Evolutionary conservation across 2,888 invertebrate species (phyloP).

Genomic region (Pycnomerus fuliginosus): DNA sequence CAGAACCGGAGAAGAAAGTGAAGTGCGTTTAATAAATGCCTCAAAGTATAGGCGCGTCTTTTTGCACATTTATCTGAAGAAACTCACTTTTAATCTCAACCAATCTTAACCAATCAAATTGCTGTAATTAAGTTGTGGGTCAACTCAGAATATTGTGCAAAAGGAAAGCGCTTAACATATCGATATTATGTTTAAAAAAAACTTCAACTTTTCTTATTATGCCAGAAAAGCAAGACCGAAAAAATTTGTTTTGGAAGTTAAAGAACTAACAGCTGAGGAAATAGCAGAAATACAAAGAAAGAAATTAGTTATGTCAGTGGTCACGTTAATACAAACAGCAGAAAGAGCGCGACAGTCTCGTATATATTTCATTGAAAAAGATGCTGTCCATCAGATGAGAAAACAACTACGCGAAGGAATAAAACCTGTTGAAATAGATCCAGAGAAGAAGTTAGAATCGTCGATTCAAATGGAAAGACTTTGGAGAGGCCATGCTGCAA

Average conservation of each 20-base stretch:
- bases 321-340: constrained; percentile 52
- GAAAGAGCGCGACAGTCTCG: constrained; percentile 53
- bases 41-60: too few species aligned
- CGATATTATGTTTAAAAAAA: too few species aligned
- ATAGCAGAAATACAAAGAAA: constrained; percentile 32
- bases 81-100: too few species aligned
- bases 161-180: too few species aligned
- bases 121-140: too few species aligned
- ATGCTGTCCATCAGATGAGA: constrained; percentile 1
- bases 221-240: constrained; percentile 20
- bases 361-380: constrained; percentile 40
- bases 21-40: constrained; percentile 13
- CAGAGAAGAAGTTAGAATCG: constrained; percentile 34
- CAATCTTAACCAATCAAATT: too few species aligned
- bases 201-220: too few species aligned
- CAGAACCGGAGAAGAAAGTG: constrained; percentile 32
- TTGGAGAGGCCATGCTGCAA: constrained; percentile 54
- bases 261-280: constrained; percentile 36
- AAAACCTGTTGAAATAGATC: constrained; percentile 5
- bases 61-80: too few species aligned
- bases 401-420: constrained; percentile 15
- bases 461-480: constrained; percentile 49
- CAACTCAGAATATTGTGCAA: too few species aligned
- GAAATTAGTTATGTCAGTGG: constrained; percentile 35
- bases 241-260: constrained; percentile 21